Evolutionary conservation across 2,888 invertebrate species (phyloP), one percentile per base, ranked within the genome.

Genomic region (Cataglyphis altisquamis): DNA sequence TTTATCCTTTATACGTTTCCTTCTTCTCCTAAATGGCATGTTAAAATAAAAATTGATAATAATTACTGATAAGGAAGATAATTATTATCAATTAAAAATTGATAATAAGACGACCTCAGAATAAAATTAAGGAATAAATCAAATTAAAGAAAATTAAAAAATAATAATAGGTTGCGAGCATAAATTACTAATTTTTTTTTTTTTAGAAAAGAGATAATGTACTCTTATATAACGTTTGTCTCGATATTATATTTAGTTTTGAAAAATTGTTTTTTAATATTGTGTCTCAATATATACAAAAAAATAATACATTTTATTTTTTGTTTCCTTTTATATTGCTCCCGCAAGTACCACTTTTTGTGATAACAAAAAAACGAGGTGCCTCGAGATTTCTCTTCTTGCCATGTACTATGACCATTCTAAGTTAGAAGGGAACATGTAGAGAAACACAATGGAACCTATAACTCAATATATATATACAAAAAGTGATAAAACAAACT

Each of bases 401-500:
- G 18, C 48, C 48, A 64, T 64, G 15, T 64, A 39, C 39, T n/a
- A 10, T 64, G 45, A 48, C 36, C 63, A 63, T 63, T 74, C 45
- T 32, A 74, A 74, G 29, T 74, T 32, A 29, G 36, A 12, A 75
- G 21, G 25, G 8, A 18, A 32, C 64, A 25, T 64, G 32, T 62
- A 62, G 41, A 10, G 32, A 62, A 62, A 62, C 0, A 48, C 45
- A 62, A 62, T 74, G n/a, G 73, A 45, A 32, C 4, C 18, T 57
- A 60, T 29, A 41, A 74, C 32, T 62, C 45, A 18, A 25, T 64
- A 64, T 18, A 25, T 36, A n/a, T 52, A 25, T 25, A 12, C 64
- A 75, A 75, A 75, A 75, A 64, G 36, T 36, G 36, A 36, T 25
- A 36, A 52, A 64, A 75, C 39, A 25, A 66, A 55, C 9, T 75